Evolutionary conservation across 1,140 invertebrate genomes (phyloP), one percentile per base, ranked within the genome.

Genomic region (Drosophila tropicalis): DNA sequence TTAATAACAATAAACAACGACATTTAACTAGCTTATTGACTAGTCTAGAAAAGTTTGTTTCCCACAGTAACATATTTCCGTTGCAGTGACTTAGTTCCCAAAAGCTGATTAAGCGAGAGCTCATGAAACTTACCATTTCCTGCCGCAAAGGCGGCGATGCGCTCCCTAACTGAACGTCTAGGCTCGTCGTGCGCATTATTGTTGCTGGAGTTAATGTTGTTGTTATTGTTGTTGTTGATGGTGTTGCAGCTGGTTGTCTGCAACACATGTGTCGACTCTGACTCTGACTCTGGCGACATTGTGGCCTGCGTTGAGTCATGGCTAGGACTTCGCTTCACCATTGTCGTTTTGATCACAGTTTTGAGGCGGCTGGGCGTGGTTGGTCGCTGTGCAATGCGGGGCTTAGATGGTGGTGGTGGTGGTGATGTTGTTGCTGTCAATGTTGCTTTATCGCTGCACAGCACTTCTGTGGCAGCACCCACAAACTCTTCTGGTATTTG

Each of bases 281-380:
- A 39, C 36, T 39, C 51, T 55, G 76, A 66, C 74, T 65, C 25
- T 34, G 55, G 41, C 58, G 76, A 51, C 44, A 51, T 47, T 71
- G 79, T 78, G 40, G 75, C 51, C 54, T 63, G 63, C 68, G 84
- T 89, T 89, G 90, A 91, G 74, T 91, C 90, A 86, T 91, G 79
- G 81, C 85, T 86, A 82, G 90, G 90, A 85, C 90, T 91, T 70
- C 90, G 85, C 76, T 91, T 91, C 62, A 91, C 90, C 90, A 91
- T 87, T 89, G 90, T 91, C 72, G 90, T 91, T 91, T 91, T 91
- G 84, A 91, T 91, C 90, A 91, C 90, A 91, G 90, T 91, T 87
- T 90, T 91, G 66, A 90, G 81, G 84, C 80, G 84, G 76, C 83
- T 83, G 79, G 90, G 90, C 84, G 90, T 91, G 81, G 78, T 78